phyloP scores from a whole-genome alignment of 2,113 vertebrate species.

The Lamprotornis superbus region DNA sequence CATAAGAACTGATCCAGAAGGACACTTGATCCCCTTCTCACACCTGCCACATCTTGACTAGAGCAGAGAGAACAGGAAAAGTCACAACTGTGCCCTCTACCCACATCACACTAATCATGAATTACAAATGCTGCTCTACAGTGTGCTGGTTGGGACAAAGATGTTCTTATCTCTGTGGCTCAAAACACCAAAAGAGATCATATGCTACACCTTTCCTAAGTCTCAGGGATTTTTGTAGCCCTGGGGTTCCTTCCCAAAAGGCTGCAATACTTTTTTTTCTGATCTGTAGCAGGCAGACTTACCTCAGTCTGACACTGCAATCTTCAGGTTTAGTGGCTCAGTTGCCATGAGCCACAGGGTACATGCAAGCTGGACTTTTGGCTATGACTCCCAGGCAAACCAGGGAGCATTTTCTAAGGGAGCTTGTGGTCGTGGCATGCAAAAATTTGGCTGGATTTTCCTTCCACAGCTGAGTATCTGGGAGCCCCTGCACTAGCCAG shows the following conservation, averaged over 20 bases:
- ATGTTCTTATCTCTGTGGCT: neutral
- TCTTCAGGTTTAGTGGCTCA: neutral
- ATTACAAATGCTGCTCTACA: neutral
- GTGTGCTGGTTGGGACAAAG: neutral
- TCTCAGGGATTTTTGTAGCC: neutral
- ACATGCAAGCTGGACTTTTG: neutral
- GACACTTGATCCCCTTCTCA: constrained; percentile 65
- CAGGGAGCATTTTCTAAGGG: neutral
- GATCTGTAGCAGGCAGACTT: neutral
- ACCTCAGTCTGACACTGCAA: neutral
- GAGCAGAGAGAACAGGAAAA: constrained; percentile 40
- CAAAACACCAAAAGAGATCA: neutral
- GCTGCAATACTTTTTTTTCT: neutral
- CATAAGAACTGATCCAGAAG: constrained; percentile 54
- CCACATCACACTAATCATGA: neutral
- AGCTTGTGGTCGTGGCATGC: neutral
- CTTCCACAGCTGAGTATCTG: neutral
- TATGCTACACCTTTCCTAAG: neutral
- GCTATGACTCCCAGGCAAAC: neutral
- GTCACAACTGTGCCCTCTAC: neutral
- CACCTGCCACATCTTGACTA: constrained; percentile 64
- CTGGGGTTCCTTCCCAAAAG: neutral
- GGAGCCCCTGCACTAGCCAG: neutral
- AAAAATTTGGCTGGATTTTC: neutral
- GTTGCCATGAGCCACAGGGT: neutral